Percentiles rank a stretch among this genome's conserved stretches.
phyloP scores from a whole-genome alignment of 1,140 invertebrate species.

The Anagrus nilaparvatae region DNA sequence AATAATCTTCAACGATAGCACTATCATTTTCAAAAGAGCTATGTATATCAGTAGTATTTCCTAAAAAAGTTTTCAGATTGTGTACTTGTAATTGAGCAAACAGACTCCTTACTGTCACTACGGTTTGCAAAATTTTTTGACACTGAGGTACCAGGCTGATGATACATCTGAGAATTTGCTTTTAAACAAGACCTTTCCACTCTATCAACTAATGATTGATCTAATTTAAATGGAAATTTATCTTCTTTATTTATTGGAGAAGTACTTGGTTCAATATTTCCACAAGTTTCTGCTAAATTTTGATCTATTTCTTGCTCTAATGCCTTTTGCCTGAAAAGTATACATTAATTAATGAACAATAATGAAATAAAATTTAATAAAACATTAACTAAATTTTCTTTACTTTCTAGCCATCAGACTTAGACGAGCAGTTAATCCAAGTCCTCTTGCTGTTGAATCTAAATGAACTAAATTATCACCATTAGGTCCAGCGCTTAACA shows the following conservation, averaged over 20 bases:
- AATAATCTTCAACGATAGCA: conserved; percentile 14
- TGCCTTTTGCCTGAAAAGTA: conserved; percentile 57
- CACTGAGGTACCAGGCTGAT: conserved; percentile 18
- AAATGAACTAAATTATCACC: conserved; percentile 55
- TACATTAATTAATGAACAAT: neutral
- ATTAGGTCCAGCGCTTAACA: conserved; percentile 71
- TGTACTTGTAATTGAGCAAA: conserved; percentile 53
- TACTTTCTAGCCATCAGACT: conserved; percentile 63
- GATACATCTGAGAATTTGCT: too few relatives aligned
- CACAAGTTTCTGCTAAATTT: conserved; percentile 79
- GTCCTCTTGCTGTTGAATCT: conserved; percentile 58
- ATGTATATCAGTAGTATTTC: conserved; percentile 27
- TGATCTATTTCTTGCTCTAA: conserved; percentile 81
- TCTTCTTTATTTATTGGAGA: conserved; percentile 52
- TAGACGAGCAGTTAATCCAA: conserved; percentile 63
- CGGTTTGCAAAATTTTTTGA: conserved; percentile 36
- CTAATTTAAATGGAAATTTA: conserved; percentile 49
- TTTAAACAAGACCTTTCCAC: too few relatives aligned
- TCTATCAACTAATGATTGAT: conserved; percentile 37
- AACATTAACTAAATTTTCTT: neutral
- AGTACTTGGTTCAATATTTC: conserved; percentile 74
- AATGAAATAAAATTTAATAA: neutral
- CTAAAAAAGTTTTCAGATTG: conserved; percentile 61
- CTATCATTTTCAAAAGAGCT: conserved; percentile 11
- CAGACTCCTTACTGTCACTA: conserved; percentile 56